Conservation (phyloP, 2,888 invertebrate species). For the Brachycybe producta region DNA sequence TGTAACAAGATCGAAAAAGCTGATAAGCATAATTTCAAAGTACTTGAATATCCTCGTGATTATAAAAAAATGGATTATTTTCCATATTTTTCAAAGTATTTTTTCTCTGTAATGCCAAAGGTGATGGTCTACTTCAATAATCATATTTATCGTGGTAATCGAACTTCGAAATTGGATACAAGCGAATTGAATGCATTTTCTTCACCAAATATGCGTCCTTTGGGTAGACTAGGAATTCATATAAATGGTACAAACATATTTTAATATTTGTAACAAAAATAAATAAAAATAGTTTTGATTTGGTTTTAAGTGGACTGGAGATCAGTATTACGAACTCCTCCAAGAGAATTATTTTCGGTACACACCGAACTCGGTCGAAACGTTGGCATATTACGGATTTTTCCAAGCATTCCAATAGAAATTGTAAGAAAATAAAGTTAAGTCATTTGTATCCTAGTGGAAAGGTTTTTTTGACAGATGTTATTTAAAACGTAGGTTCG, state of each 20-base stretch:
- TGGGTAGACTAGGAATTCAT: conserved; percentile 69
- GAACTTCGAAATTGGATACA: conserved; percentile 62
- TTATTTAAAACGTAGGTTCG: conserved; percentile 32
- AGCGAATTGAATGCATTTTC: conserved; percentile 63
- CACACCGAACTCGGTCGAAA: conserved; percentile 63
- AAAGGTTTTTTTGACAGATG: too few species aligned
- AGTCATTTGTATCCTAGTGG: conserved; percentile 10
- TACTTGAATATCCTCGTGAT: too few species aligned
- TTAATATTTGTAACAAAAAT: not conserved
- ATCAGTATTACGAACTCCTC: conserved; percentile 47
- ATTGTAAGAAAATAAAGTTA: conserved; percentile 41
- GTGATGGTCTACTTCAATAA: conserved; percentile 71
- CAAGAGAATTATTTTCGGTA: conserved; percentile 52
- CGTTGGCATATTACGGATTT: conserved; percentile 73
- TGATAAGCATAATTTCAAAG: too few species aligned
- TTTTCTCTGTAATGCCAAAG: conserved; percentile 81
- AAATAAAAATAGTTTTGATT: conserved; percentile 17
- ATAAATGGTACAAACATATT: conserved; percentile 45
- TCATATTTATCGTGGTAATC: conserved; percentile 76
- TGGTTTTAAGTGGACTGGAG: conserved; percentile 46
- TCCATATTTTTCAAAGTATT: too few species aligned
- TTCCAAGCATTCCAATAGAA: conserved; percentile 75
- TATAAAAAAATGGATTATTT: too few species aligned
- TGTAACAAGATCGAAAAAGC: too few species aligned
- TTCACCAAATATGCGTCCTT: conserved; percentile 70